Base-by-base conservation (phyloP, 2,888 invertebrate species). In the Drosophila buzzatii region DNA sequence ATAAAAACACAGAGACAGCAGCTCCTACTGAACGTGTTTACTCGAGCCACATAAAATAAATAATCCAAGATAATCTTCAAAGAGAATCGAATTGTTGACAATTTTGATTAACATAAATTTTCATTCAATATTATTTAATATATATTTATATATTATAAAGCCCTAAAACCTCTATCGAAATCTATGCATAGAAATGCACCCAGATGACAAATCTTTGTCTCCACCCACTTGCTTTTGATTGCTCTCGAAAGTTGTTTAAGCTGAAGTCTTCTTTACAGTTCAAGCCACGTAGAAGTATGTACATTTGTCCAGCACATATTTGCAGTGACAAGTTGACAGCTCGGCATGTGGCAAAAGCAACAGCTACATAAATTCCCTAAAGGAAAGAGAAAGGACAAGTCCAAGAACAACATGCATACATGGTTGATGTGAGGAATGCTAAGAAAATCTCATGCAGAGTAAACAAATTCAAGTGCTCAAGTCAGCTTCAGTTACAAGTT, bases 301-400 rank as follows among this genome's bases (percentile, higher is more conserved):
- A 18, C 42, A 78, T 78, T 78, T 61, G 33, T 55, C 42, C 23
- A 31, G 44, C 37, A 14, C 49, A 62, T 60, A 59, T 73, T 45
- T 33, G 18, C 33, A 35, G 27, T 45, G 58, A 56, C 79, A 75
- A 44, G 31, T 65, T 70, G 76, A 75, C 70, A 65, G 70, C 55
- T 27, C 44, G 44, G 37, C 61, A 56, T 75, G 49, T 51, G 76
- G 41, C 56, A 75, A 39, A n/a, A 44, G 27, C 39, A 18, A 62
- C 42, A 70, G 45, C 44, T 35, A 51, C 42, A 37, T 16, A 8
- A 44, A 14, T 16, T 35, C 20, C 52, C 47, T 60, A 23, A 27
- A 16, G 52, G 41, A 20, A 1, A 33, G 8, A 1, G 37, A 10
- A 16, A 16, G 20, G 10, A 10, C 12, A 27, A 44, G 45, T 33